These are phyloP conservation scores for Hestina assimilis DNA, from an alignment of 1,140 invertebrate species.

Conservation along the genomic window DNA sequence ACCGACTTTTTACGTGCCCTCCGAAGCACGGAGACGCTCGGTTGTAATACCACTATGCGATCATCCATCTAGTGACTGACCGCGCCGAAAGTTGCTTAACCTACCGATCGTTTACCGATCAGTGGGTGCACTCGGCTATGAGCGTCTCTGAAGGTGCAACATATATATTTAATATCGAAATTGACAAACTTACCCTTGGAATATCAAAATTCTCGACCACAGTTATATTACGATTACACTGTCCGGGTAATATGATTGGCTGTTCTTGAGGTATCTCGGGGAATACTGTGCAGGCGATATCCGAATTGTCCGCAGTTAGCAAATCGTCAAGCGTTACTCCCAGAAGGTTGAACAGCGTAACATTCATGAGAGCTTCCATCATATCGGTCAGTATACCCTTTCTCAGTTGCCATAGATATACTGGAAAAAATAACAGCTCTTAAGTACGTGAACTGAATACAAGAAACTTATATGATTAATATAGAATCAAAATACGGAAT, in stretches of 20 bases:
- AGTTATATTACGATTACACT: slow-evolving; percentile 49
- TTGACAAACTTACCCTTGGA: slow-evolving; percentile 40
- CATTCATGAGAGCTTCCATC: slow-evolving; percentile 40
- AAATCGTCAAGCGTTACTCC: slow-evolving; percentile 33
- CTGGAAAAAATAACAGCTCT: slow-evolving; percentile 30
- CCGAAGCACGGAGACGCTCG: too few species aligned
- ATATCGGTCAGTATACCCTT: slow-evolving; percentile 28
- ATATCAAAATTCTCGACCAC: slow-evolving; percentile 53
- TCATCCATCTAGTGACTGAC: too few species aligned
- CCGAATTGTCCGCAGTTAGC: slow-evolving; percentile 34
- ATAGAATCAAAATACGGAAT: too few species aligned
- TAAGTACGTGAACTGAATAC: not conserved
- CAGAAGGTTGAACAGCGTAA: slow-evolving; percentile 28
- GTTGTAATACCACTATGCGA: too few species aligned
- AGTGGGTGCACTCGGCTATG: too few species aligned
- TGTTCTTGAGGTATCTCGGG: slow-evolving; percentile 43
- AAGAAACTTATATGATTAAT: too few species aligned
- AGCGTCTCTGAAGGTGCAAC: too few species aligned
- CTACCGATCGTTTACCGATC: too few species aligned
- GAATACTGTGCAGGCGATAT: slow-evolving; percentile 39
- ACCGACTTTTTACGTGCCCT: too few species aligned
- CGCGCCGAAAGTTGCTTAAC: too few species aligned
- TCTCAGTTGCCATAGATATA: slow-evolving; percentile 51
- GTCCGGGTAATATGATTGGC: slow-evolving; percentile 53
- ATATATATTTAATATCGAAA: not conserved